Base-by-base conservation (phyloP, 2,797 vertebrate species). In the Tiaroga cobitis region DNA sequence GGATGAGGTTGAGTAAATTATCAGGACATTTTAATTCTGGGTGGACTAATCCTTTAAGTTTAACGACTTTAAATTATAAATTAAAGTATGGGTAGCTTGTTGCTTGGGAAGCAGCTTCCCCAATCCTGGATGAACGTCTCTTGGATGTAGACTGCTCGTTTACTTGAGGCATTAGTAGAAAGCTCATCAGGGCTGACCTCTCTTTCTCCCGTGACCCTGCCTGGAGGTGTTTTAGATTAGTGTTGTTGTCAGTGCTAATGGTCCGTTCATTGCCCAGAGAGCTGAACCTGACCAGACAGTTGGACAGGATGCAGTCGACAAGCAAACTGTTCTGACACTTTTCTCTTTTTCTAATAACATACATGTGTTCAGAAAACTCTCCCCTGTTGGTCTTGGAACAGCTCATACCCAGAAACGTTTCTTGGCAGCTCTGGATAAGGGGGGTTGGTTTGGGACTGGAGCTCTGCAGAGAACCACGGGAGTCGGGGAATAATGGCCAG, bases 161-260 rank as follows among this genome's bases (percentile, higher is more conserved):
- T 82, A 75, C 56, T 80, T 29, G 41, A 80, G 54, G 54, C 77
- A 80, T 73, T 65, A 80, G 49, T 19, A 70, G 82, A 70, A 77
- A 85, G 41, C 70, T 51, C 54, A 83, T 83, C 82, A 82, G 54
- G 43, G 18, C 68, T 80, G 82, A 88, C 87, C 85, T 61, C 37
- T 54, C 67, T 24, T 56, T 78, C 39, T 78, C 49, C 49, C 18
- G 24, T 24, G 46, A 78, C 77, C 80, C 24, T 46, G 61, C 85
- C 51, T 34, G 18, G 82, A 83, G 87, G 63, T 90, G 87, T 59
- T 81, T 90, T 51, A 85, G 77, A 89, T 89, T 81, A 89, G 84
- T 56, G 8, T 18, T 73, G 59, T 81, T 85, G 86, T 85, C 84
- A 72, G 76, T 73, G 80, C 69, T 83, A 89, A 88, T 88, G 80